Evolutionary conservation across 2,888 invertebrate genomes (phyloP).

Genomic region (Galerucella pusilla): DNA sequence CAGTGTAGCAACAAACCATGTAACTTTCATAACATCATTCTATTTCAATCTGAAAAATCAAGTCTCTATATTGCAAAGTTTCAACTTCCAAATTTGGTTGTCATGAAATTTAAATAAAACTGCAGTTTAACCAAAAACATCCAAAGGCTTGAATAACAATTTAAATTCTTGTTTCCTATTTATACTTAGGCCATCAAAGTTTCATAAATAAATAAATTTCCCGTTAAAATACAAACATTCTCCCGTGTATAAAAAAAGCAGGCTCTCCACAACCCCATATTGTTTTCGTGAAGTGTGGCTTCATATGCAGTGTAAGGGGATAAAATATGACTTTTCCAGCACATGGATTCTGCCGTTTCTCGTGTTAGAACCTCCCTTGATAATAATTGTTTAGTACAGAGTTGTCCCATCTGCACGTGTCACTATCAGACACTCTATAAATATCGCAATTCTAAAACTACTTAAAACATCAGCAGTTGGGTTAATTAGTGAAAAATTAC

Average conservation of each 20-base stretch:
- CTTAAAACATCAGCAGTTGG: background rate
- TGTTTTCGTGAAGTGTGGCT: background rate
- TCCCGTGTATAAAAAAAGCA: background rate
- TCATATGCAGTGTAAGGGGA: slow-evolving; percentile 3
- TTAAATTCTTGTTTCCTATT: no score
- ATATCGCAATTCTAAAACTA: background rate
- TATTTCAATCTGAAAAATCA: no score
- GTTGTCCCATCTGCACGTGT: background rate
- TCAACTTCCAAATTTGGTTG: no score
- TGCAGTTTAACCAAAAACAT: no score
- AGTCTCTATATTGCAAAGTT: no score
- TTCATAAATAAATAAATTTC: background rate
- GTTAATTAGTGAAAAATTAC: background rate
- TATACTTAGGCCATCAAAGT: background rate
- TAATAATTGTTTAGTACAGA: slow-evolving; percentile 10
- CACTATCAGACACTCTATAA: background rate
- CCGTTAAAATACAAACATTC: background rate
- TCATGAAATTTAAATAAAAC: no score
- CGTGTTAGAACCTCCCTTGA: slow-evolving; percentile 4
- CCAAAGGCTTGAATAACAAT: no score
- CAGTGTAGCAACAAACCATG: no score
- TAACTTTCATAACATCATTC: no score
- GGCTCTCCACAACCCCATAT: slow-evolving; percentile 10
- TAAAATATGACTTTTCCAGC: slow-evolving; percentile 12
- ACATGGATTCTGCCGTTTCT: background rate